Percentiles rank a stretch among this genome's conserved stretches.
Conservation (phyloP, 2,113 vertebrate species). For the Pagrus major region DNA sequence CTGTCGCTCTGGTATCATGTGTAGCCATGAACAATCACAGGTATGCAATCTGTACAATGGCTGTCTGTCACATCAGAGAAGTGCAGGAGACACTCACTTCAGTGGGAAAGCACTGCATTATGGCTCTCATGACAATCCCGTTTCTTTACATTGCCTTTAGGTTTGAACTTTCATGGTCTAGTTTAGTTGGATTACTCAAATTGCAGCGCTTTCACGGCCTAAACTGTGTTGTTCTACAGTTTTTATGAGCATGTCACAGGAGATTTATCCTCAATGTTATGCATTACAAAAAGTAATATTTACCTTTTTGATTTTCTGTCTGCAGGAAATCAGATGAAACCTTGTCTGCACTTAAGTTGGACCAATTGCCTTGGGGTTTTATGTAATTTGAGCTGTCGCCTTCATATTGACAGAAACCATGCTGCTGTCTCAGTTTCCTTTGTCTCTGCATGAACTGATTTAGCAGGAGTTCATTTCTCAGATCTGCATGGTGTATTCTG, state of each 20-base stretch:
- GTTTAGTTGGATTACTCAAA: background rate
- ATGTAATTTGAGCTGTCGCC: slow-evolving; percentile 40
- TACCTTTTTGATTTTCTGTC: slow-evolving; percentile 21
- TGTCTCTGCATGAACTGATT: slow-evolving; percentile 44
- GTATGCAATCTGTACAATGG: slow-evolving; percentile 54
- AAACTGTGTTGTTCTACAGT: background rate
- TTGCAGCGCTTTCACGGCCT: background rate
- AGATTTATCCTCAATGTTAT: slow-evolving; percentile 1
- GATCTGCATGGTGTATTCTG: slow-evolving; percentile 20
- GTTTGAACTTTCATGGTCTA: background rate
- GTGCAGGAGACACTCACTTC: slow-evolving; percentile 19
- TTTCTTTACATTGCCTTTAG: background rate
- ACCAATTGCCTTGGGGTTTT: slow-evolving; percentile 29
- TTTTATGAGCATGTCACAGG: background rate
- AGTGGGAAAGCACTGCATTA: background rate
- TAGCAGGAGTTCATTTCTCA: slow-evolving; percentile 17
- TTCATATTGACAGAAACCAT: slow-evolving; percentile 33
- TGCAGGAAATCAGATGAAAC: slow-evolving; percentile 25
- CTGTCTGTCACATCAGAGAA: slow-evolving; percentile 32
- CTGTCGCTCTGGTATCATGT: slow-evolving; percentile 53
- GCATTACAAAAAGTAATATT: background rate
- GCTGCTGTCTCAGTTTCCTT: slow-evolving; percentile 21
- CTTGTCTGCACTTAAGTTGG: slow-evolving; percentile 30
- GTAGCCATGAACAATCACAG: slow-evolving; percentile 64
- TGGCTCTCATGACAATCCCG: slow-evolving; percentile 16